Percentiles rank a stretch among this genome's conserved stretches.
These are phyloP conservation scores for Phymanthus crucifer DNA, from an alignment of 92 coral and sea anemone genomes.

Conservation along the genomic window DNA sequence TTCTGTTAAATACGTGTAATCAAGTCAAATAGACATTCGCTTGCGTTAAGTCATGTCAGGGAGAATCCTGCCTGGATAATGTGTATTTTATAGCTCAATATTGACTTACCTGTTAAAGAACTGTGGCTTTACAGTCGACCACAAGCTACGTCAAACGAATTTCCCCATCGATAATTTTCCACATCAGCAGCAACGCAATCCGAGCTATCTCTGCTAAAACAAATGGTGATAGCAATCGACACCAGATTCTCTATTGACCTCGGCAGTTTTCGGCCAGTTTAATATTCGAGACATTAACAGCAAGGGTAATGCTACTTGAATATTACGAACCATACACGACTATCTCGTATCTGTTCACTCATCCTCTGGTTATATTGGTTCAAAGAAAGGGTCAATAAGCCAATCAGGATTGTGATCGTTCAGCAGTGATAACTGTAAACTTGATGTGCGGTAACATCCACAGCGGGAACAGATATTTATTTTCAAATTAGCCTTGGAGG, in stretches of 20 bases:
- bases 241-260: not conserved
- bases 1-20: not conserved
- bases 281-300: too few species aligned
- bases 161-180: not conserved
- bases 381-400: too few species aligned
- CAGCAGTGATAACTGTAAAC: too few species aligned
- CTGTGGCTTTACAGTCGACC: not conserved
- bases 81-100: not conserved
- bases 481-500: too few species aligned
- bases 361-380: too few species aligned
- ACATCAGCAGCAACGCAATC: not conserved
- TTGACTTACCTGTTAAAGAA: not conserved
- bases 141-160: not conserved
- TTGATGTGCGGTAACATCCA: too few species aligned
- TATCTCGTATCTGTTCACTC: too few species aligned
- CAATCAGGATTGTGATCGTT: too few species aligned
- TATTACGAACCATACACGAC: too few species aligned
- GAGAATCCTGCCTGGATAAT: not conserved
- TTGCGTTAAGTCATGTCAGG: not conserved
- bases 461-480: too few species aligned
- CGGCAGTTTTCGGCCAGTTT: too few species aligned
- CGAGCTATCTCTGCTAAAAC: not conserved
- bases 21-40: not conserved
- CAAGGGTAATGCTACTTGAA: too few species aligned
- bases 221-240: not conserved